Evolutionary conservation across 2,888 invertebrate genomes (phyloP), one percentile per base, ranked within the genome.

Genomic region (Machimus atricapillus): DNA sequence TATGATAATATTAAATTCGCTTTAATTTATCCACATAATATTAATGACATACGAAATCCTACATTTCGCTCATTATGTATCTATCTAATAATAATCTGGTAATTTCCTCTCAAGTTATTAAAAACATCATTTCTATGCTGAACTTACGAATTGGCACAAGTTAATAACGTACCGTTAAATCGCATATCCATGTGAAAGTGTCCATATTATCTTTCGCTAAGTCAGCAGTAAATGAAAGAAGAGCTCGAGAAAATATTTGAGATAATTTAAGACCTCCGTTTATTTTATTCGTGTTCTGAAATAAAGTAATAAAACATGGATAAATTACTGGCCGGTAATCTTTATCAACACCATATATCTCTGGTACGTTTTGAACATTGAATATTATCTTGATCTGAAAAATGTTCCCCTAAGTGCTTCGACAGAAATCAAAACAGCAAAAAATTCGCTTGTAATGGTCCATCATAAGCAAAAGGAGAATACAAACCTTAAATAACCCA

Each of bases 301-400:
- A 82, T 58, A 58, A 82, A 82, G 37, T 19, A 82, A 82, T 34
- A 82, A 82, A 82, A 82, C n/a, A 23, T n/a, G 37, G 37, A 52
- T 56, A 58, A 82, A 82, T 82, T n/a, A 37, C n/a, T 40, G 82
- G 82, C 34, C 31, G 19, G 82, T 66, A 58, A 8, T 52, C 40
- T 66, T 82, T 82, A 82, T 82, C 82, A 82, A 66, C 66, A 58
- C 34, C 37, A 82, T 66, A 82, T 66, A 82, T 82, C 82, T 56
- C 19, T 16, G 58, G 37, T 12, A 16, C 66, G 34, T 34, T 19
- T 34, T 37, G 12, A 16, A 66, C 37, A 82, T 37, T 82, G 19
- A 37, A 82, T 58, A 34, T 58, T 58, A 82, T 66, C 66, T 82
- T 34, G 66, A 58, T 82, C 58, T 56, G 56, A 78, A 12, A 43